Evolutionary conservation across 1,140 invertebrate species (phyloP).

Genomic region (Nomia melanderi): DNA sequence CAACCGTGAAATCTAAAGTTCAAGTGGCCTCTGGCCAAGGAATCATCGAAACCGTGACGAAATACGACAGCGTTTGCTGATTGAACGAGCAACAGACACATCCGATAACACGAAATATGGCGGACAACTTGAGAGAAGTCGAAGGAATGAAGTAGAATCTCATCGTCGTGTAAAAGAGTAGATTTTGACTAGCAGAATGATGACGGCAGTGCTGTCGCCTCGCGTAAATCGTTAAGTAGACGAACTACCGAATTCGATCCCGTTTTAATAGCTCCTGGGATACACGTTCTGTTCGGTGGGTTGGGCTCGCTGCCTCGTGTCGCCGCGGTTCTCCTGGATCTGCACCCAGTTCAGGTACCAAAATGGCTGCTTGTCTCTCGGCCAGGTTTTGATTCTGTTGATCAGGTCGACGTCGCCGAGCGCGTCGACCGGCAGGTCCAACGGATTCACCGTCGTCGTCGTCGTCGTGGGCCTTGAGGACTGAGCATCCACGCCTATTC

Average conservation of each 20-base stretch:
- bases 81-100: no score
- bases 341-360: slow-evolving; percentile 82
- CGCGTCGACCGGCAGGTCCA: slow-evolving; percentile 78
- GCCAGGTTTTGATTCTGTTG: slow-evolving; percentile 80
- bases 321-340: slow-evolving; percentile 75
- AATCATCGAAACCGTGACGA: no score
- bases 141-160: no score
- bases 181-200: slow-evolving; percentile 18
- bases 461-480: background rate
- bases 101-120: no score
- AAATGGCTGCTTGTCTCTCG: slow-evolving; percentile 82
- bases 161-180: background rate
- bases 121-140: no score
- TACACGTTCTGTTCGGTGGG: slow-evolving; percentile 30
- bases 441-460: slow-evolving; percentile 54
- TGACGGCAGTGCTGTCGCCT: background rate
- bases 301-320: background rate
- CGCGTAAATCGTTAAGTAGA: no score
- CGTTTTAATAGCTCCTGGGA: slow-evolving; percentile 18
- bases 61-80: no score
- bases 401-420: slow-evolving; percentile 78
- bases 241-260: no score
- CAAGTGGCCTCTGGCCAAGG: no score
- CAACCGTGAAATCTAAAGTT: no score
- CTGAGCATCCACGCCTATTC: background rate